Evolutionary conservation across 2,888 invertebrate species (phyloP), one percentile per base, ranked within the genome.

Genomic region (Andrena marginata): DNA sequence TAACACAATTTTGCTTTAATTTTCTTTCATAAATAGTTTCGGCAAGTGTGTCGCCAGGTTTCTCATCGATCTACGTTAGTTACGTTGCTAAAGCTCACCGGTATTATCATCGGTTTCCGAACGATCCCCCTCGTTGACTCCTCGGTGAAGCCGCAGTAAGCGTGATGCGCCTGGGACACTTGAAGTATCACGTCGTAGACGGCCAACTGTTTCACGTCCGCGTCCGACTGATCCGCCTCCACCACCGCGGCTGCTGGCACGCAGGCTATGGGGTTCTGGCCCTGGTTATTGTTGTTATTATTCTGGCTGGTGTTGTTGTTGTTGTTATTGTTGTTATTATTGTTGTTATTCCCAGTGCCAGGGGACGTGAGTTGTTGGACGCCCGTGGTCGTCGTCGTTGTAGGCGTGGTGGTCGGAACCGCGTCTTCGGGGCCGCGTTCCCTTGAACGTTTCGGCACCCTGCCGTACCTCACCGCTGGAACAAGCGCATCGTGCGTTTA

Each of bases 381-480:
- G 72, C 85, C 90, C 71, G 86, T 91, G 29, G 91, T 90, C 54
- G 92, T 89, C 78, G 90, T 92, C 83, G 90, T 91, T 77, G 91
- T 92, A 59, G 94, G 94, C 64, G 94, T 94, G 74, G 94, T 94
- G 81, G 94, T 94, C 48, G 94, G 94, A 78, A 94, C 94, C 62
- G 95, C 94, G 81, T 94, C 96, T 77, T 95, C 95, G 49, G 95
- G 94, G 92, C 96, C 96, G 86, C 97, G 96, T 94, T 98, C 98
- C 90, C 98, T 96, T 80, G 98, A 97, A 90, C 98, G 96, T 95
- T 99, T 99, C 85, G 99, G 99, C 90, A 99, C 99, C 87, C 99
- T 96, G 88, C 99, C 99, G 96, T 99, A 99, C 93, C 99, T 96
- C 86, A 99, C 99, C 93, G 99, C 98, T 98, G 95, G 56, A 89